Conservation (phyloP, 2,113 vertebrate genomes). For the Pheucticus melanocephalus region DNA sequence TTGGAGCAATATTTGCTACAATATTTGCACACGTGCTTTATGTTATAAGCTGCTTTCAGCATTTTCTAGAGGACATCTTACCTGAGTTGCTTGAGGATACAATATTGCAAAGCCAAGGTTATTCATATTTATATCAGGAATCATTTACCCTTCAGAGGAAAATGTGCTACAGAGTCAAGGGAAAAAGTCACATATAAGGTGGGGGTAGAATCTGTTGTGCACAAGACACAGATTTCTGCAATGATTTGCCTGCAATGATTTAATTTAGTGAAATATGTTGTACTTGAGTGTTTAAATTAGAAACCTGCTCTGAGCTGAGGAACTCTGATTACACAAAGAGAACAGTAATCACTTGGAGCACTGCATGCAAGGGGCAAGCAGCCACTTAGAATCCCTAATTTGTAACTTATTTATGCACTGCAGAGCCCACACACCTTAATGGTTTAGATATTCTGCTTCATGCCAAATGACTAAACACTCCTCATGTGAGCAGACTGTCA, state of each 20-base stretch:
- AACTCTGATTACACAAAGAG: constrained; percentile 38
- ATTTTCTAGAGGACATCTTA: neutral
- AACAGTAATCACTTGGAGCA: neutral
- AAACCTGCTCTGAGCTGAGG: constrained; percentile 1
- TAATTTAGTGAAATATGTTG: constrained; percentile 22
- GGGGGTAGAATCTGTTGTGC: neutral
- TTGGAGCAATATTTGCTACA: neutral
- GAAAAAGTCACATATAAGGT: neutral
- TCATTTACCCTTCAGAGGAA: neutral
- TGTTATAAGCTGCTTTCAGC: neutral
- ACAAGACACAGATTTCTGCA: neutral
- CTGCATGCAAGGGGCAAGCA: neutral
- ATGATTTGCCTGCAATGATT: neutral
- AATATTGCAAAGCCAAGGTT: neutral
- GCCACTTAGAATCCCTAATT: constrained; percentile 17
- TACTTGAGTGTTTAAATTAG: constrained; percentile 30
- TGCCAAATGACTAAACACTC: neutral
- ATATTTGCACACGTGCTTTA: neutral
- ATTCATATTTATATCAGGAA: neutral
- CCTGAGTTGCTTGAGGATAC: neutral
- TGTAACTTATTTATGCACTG: neutral
- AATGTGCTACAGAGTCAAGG: neutral
- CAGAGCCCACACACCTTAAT: constrained; percentile 24
- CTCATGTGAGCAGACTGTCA: neutral
- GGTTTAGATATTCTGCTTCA: neutral